Base-by-base conservation (phyloP, 2,797 vertebrate species). In the Smutsia temminckii region DNA sequence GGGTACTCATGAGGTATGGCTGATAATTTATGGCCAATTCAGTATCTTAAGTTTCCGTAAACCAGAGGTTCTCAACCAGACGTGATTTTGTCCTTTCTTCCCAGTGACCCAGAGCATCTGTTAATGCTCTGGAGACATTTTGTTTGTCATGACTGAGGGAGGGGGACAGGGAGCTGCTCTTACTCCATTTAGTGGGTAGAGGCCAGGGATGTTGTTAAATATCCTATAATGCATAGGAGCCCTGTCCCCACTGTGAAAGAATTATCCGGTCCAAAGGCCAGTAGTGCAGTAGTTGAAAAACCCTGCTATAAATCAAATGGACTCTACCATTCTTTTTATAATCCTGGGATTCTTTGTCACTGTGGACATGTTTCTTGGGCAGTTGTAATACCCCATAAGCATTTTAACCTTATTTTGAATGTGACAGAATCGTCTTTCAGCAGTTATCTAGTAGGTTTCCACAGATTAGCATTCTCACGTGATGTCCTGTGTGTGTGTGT, bases 21-120 rank as follows among this genome's bases (percentile, higher is more conserved):
- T 40, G n/a, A 85, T 75, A 49, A 68, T 87, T 90, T 61, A 87
- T 64, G 59, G n/a, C 25, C 55, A 95, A 80, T 69, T 75, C 64
- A 81, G 32, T 72, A 78, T 51, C 23, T 61, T 83, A 69, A 34
- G 10, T 61, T 87, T 80, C 66, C 92, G 0, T 55, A 92, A 74
- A 83, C 55, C 27, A 86, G 6, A 49, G 6, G 8, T 94, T 84
- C 18, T 95, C 34, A 74, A 20, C 10, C 72, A 84, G 32, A 7
- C 79, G 4, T 59, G 34, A 86, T 83, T 69, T 85, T 27, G 6
- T 12, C 2, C 57, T 32, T 4, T 13, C 16, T 11, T 79, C 3
- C 20, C 11, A 46, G 2, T 17, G 2, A 46, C 68, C 25, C 8
- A 90, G 40, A 46, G 42, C 23, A 53, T 29, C 8, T 85, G 51